Evolutionary conservation across 2,113 vertebrate species (phyloP).

Genomic region (Oncorhynchus masou): DNA sequence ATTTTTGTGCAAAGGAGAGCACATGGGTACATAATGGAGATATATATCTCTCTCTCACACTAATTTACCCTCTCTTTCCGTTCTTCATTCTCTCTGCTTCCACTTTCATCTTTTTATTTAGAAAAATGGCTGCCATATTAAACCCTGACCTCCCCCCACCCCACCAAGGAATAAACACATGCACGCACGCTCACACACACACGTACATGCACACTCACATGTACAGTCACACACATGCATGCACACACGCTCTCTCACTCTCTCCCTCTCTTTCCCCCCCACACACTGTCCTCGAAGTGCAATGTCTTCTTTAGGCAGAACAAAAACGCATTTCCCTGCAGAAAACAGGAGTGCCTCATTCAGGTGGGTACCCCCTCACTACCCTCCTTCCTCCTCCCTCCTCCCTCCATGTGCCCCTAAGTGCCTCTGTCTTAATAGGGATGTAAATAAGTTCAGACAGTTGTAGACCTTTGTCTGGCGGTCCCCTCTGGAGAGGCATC

Average conservation of each 20-base stretch:
- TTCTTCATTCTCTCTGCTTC: not conserved
- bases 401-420: slow-evolving; percentile 28
- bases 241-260: not conserved
- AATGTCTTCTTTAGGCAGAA: slow-evolving; percentile 27
- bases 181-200: not conserved
- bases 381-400: slow-evolving; percentile 8
- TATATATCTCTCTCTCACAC: not conserved
- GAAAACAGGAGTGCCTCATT: slow-evolving; percentile 50
- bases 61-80: not conserved
- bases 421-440: slow-evolving; percentile 58
- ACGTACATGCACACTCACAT: not conserved
- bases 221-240: not conserved
- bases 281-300: slow-evolving; percentile 20
- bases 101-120: not conserved
- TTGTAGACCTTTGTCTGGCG: slow-evolving; percentile 65
- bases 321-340: slow-evolving; percentile 25
- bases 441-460: slow-evolving; percentile 71
- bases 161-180: not conserved
- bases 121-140: no score
- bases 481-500: slow-evolving; percentile 47
- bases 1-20: not conserved
- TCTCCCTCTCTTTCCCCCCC: no score
- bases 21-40: not conserved
- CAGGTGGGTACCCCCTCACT: slow-evolving; percentile 32
- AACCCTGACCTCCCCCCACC: no score